Evolutionary conservation across 2,888 invertebrate genomes (phyloP), one percentile per base, ranked within the genome.

Genomic region (Trilocha varians): DNA sequence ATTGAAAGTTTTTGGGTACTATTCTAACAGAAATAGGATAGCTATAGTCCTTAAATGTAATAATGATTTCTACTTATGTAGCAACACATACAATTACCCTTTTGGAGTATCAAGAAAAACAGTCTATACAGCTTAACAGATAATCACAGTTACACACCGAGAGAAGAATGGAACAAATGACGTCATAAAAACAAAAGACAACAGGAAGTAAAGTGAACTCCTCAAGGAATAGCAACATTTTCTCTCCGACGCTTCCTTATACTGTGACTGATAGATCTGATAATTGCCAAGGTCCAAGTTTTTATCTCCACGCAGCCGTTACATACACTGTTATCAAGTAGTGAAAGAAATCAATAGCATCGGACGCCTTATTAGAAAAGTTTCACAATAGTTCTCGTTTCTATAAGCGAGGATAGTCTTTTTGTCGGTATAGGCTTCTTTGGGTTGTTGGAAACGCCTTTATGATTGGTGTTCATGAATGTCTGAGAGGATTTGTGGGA

Each of bases 351-450:
- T 62, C 64, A 55, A 59, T 59, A 57, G 47, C 43, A 62, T 51
- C 43, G 46, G 47, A 48, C 45, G 46, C 47, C 54, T 55, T 59
- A 61, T 63, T 57, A 52, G 46, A 43, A 61, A 66, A 66, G 51
- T 62, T 67, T 43, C 41, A 39, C 43, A 53, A 53, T 41, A 50
- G 44, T 53, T 54, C 39, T 47, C 41, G 40, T 44, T 44, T 39
- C 14, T 25, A 25, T 25, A 11, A 25, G 25, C 8, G 25, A 25
- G 11, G 18, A 34, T 17, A 34, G 17, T 39, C 17, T 11, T 17
- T 17, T 25, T 38, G 46, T 16, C 16, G 32, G 8, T 9, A 25
- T 25, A 25, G 8, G 11, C 25, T 25, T 25, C 25, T 25, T 25
- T 25, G 8, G 11, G 25, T 9, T 25, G 6, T 6, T 25, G 25